phyloP scores from a whole-genome alignment of 2,888 invertebrate species.

The Diarsia brunnea region DNA sequence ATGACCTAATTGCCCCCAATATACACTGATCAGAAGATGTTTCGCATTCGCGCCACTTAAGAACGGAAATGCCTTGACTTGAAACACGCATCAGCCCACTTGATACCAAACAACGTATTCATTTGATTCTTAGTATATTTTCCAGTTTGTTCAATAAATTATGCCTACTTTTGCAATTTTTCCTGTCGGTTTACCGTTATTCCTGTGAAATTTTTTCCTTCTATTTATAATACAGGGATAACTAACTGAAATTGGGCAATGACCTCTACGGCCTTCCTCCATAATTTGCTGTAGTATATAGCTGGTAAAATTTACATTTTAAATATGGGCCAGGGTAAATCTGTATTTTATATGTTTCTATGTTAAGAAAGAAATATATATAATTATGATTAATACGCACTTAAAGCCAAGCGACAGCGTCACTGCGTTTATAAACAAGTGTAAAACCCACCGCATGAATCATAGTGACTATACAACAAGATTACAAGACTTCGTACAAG shows the following conservation, averaged over 20 bases:
- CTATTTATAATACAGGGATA: neutral
- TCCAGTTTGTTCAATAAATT: neutral
- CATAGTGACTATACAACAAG: no score
- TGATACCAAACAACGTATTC: constrained; percentile 1
- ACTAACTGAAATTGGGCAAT: neutral
- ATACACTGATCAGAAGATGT: constrained; percentile 19
- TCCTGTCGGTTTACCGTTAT: neutral
- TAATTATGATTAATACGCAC: no score
- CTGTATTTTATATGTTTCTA: no score
- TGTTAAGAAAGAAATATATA: no score
- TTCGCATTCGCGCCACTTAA: constrained; percentile 16
- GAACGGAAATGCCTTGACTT: constrained; percentile 22
- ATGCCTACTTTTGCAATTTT: neutral
- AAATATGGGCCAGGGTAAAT: neutral
- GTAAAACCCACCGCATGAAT: neutral
- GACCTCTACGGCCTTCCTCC: neutral
- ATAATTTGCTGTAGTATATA: neutral
- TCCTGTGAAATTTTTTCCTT: neutral
- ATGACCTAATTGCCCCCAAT: constrained; percentile 45
- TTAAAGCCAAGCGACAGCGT: neutral
- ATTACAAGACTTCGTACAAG: no score
- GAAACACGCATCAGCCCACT: constrained; percentile 17
- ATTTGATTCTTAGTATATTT: constrained; percentile 10
- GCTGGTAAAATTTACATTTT: neutral
- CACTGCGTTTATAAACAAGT: constrained; percentile 3